Base-by-base conservation (phyloP, 2,888 invertebrate genomes). In the Thyatira batis region DNA sequence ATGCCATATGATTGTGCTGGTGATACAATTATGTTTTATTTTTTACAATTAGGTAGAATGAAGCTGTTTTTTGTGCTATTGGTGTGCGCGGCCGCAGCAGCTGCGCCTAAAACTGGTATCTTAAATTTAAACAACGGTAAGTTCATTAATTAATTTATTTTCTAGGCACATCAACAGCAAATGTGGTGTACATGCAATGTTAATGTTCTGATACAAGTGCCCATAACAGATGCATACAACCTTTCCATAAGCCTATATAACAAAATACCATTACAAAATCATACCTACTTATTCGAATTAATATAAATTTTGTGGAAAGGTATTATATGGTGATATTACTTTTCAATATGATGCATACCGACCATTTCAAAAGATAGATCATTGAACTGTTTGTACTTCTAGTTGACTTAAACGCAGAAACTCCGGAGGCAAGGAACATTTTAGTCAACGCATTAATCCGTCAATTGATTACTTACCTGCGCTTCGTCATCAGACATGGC, bases 401-500 rank as follows among this genome's bases (percentile, higher is more conserved):
- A 53, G 8, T 63, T 71, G 69, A 65, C 25, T 45, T 56, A 2
- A 44, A 57, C 23, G 49, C 30, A 0, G 53, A 63, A 1, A 33
- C 28, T 1, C 44, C 50, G 0, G 60, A 69, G 17, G 54, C 63
- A 13, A 71, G 76, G 5, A 86, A 73, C 52, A 20, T 82, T 17
- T 46, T 87, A 5, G 65, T 87, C 10, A 85, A 89, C 57, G 50
- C 65, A 0, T 63, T 90, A 30, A 68, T 89, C 44, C 69, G 78
- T 3, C 84, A 83, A 60, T 52, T 87, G n/a, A 64, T 88, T 45
- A 58, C 62, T 0, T 80, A 73, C 59, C 0, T 91, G 1, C 82
- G 89, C 4, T 20, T 17, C 25, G 4, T 89, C 27, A 83, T 91
- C 60, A 82, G 78, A 52, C 76, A 85, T 53, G 90, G 90, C 1